Percentiles rank a stretch among this genome's conserved stretches.
These are phyloP conservation scores for Botrylloides violaceus DNA, from an alignment of 23 tunicate genomes.

Conservation along the genomic window DNA sequence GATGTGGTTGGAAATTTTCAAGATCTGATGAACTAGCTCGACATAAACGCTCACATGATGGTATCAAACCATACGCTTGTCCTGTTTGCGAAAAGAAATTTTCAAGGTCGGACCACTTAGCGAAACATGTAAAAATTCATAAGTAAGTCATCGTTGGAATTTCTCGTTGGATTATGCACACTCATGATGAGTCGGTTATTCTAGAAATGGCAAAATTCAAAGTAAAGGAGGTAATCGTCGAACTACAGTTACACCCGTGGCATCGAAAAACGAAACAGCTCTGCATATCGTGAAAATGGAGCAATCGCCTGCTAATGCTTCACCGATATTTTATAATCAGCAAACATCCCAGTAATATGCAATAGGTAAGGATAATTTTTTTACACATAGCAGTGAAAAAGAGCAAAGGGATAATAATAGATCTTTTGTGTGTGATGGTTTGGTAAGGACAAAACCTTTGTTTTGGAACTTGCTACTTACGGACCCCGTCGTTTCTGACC, in stretches of 20 bases:
- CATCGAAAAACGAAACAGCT: not conserved
- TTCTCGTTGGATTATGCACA: not conserved
- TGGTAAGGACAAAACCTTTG: no score
- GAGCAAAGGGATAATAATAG: not conserved
- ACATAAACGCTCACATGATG: conserved; percentile 91
- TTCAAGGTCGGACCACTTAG: conserved; percentile 77
- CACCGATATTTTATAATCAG: not conserved
- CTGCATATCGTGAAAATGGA: not conserved
- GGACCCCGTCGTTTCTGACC: no score
- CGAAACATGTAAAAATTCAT: conserved; percentile 90
- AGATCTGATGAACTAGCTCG: conserved; percentile 92
- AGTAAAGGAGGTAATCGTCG: not conserved
- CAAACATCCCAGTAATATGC: not conserved
- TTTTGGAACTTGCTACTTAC: no score
- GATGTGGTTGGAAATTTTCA: conserved; percentile 91
- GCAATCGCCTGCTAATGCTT: not conserved
- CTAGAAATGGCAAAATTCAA: not conserved
- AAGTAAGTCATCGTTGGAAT: conserved; percentile 29
- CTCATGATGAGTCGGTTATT: not conserved
- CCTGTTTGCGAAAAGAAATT: conserved; percentile 83
- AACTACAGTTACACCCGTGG: not conserved
- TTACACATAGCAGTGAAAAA: not conserved
- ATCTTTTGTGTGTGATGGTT: not conserved
- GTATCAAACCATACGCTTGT: conserved; percentile 88
- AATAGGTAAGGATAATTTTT: not conserved